Base-by-base conservation (phyloP, 2,113 vertebrate species). In the Atrichornis clamosus region DNA sequence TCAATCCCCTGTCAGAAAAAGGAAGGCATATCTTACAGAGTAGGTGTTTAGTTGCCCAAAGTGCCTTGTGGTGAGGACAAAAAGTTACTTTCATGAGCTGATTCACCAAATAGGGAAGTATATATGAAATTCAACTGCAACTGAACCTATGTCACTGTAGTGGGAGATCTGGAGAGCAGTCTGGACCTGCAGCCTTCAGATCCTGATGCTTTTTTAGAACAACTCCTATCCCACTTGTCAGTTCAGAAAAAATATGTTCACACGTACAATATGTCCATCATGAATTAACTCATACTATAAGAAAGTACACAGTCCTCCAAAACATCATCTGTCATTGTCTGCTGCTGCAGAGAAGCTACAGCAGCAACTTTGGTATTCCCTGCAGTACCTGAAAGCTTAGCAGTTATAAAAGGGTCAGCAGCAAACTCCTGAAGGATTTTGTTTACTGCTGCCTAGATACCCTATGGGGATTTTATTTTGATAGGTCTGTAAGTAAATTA, bases 401-500 rank as follows among this genome's bases (percentile, higher is more conserved):
- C 20, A 83, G 70, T 69, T 77, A 65, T 62, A 35, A 33, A 90
- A 90, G 79, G 78, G 65, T 80, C 68, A 87, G 46, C 44, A 72
- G 28, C 23, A 77, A 87, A 74, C 23, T 89, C 65, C 83, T 87
- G 69, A 84, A 94, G 65, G 39, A 30, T 92, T 92, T 64, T 88
- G 27, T 84, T 96, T 95, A 86, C 12, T 75, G 49, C 63, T 89
- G 41, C 49, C 46, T 72, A 67, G 13, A 55, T 76, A 87, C 11
- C 13, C 68, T 47, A 9, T 24, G 9, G 26, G 35, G 62, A 74
- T 83, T 95, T 95, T 58, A 86, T 84, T 92, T 95, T 92, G 74
- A 91, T 92, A 87, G 63, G 49, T 52, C 33, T 81, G 33, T 86
- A 96, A 90, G 87, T 26, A 95, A 97, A 95, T 81, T 92, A 96